Evolutionary conservation across 1,140 invertebrate genomes (phyloP).

Genomic region (Bombus terrestris): DNA sequence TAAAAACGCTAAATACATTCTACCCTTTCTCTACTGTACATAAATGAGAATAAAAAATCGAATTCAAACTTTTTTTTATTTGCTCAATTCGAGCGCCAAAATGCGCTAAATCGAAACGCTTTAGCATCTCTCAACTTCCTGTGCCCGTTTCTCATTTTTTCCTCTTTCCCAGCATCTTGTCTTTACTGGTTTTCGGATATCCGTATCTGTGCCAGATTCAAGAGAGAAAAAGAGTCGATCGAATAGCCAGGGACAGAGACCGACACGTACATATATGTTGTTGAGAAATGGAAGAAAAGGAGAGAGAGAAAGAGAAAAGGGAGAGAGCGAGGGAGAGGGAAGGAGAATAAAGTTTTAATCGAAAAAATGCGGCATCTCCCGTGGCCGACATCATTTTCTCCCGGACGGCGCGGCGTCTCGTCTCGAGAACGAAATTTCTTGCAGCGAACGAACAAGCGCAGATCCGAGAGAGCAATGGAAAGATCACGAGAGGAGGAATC

Average conservation of each 20-base stretch:
- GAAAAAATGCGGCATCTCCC: conserved; percentile 25
- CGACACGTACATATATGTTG: background rate
- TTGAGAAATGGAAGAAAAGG: background rate
- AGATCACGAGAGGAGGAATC: conserved; percentile 32
- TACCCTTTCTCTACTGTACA: no score
- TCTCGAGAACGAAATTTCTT: conserved; percentile 41
- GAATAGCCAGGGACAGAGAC: background rate
- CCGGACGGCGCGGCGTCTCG: background rate
- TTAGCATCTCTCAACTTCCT: background rate
- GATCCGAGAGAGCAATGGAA: conserved; percentile 27
- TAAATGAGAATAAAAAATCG: background rate
- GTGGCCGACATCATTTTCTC: conserved; percentile 34
- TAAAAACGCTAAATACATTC: no score
- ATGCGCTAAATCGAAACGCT: background rate
- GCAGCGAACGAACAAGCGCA: background rate
- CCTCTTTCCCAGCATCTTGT: background rate
- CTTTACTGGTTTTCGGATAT: conserved; percentile 41
- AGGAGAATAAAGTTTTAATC: conserved; percentile 2
- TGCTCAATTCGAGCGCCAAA: background rate
- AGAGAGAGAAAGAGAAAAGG: background rate
- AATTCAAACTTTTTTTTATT: background rate
- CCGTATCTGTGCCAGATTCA: conserved; percentile 33
- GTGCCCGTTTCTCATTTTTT: background rate
- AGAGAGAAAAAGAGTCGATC: background rate
- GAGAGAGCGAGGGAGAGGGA: background rate